Evolutionary conservation across 2,797 vertebrate species (phyloP).

Genomic region (Pempheris klunzingeri): DNA sequence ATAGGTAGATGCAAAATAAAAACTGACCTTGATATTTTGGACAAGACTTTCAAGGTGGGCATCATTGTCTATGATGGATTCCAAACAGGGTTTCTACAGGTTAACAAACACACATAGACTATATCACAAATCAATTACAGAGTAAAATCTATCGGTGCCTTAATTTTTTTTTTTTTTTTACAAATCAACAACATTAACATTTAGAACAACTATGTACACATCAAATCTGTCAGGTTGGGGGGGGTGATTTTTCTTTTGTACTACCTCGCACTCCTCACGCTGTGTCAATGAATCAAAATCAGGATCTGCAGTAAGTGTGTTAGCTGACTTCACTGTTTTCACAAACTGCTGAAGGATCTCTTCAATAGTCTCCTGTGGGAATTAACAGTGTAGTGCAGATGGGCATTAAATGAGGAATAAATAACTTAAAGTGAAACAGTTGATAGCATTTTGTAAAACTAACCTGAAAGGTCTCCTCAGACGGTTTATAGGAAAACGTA

Average conservation of each 20-base stretch:
- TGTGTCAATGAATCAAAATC: conserved; percentile 85
- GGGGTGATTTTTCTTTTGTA: background rate
- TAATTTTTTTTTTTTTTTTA: conserved; percentile 4
- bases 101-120: conserved; percentile 48
- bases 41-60: conserved; percentile 80
- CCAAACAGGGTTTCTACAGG: conserved; percentile 80
- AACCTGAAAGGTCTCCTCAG: conserved; percentile 88
- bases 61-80: conserved; percentile 86
- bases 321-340: conserved; percentile 84
- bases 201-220: background rate
- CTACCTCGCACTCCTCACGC: conserved; percentile 76
- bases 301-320: conserved; percentile 82
- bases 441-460: conserved; percentile 22
- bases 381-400: background rate
- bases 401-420: background rate
- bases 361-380: conserved; percentile 79
- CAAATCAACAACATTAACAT: background rate
- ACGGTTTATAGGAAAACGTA: conserved; percentile 85
- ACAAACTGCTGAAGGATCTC: conserved; percentile 84
- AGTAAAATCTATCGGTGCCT: background rate
- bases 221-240: background rate
- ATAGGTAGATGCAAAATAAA: background rate
- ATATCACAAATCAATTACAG: background rate
- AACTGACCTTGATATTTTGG: conserved; percentile 85
- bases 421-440: background rate